Percentiles rank a stretch among this genome's conserved stretches.
Conservation (phyloP, 1,140 invertebrate species). For the Calliopsis andreniformis region DNA sequence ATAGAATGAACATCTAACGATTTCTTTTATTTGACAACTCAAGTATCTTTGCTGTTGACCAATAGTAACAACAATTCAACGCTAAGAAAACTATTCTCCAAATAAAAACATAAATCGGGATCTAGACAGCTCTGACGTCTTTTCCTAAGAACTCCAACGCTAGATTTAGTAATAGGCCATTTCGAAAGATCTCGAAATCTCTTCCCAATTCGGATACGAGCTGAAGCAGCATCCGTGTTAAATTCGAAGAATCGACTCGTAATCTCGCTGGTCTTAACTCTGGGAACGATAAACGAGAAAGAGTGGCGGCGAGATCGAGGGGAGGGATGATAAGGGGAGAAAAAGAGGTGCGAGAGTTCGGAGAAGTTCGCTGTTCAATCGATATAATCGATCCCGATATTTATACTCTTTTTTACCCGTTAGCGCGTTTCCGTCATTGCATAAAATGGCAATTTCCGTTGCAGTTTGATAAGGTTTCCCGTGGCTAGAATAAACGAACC, state of each 20-base stretch:
- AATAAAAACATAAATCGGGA: no score
- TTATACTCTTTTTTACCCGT: neutral
- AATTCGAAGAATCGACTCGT: slow-evolving; percentile 14
- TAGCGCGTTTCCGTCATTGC: neutral
- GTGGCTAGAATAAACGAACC: neutral
- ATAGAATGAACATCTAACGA: no score
- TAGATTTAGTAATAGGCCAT: slow-evolving; percentile 23
- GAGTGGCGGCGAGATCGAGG: neutral
- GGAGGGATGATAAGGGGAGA: neutral
- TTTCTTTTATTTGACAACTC: no score
- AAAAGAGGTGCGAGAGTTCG: neutral
- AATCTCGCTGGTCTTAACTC: slow-evolving; percentile 20
- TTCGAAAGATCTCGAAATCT: neutral
- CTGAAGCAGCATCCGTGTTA: neutral
- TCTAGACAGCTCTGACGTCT: neutral
- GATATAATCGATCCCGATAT: neutral
- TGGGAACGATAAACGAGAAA: neutral
- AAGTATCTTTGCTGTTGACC: no score
- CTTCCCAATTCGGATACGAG: neutral
- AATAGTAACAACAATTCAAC: no score
- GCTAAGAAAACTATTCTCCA: no score
- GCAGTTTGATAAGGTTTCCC: neutral
- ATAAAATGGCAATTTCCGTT: slow-evolving; percentile 6
- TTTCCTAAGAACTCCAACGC: neutral
- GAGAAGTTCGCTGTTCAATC: neutral